Evolutionary conservation across 2,797 vertebrate species (phyloP).

Genomic region (Petrocephalus sullivani): DNA sequence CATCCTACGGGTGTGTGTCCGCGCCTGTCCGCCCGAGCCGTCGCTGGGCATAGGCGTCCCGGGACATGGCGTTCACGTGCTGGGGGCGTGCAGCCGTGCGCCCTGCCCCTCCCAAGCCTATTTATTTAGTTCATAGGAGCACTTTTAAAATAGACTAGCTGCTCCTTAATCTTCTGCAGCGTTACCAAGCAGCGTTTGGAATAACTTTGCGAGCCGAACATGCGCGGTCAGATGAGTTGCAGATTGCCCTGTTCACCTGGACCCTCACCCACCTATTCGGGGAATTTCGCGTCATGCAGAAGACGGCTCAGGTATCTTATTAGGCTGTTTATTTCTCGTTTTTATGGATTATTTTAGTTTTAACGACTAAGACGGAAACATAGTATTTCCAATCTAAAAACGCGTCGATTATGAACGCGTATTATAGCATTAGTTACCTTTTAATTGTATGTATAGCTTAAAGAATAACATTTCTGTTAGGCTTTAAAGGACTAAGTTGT

Average conservation of each 20-base stretch:
- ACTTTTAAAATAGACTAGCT: slow-evolving; percentile 36
- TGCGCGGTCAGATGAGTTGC: slow-evolving; percentile 52
- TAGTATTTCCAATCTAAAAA: not conserved
- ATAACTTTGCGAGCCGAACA: slow-evolving; percentile 18
- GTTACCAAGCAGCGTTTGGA: not conserved
- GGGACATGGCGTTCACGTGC: not conserved
- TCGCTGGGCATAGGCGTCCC: not conserved
- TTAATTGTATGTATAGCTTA: not conserved
- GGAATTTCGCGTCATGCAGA: slow-evolving; percentile 21
- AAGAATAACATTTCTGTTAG: not conserved
- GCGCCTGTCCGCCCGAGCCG: too few species aligned
- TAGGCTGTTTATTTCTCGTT: not conserved
- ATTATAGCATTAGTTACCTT: not conserved
- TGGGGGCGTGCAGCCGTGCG: not conserved
- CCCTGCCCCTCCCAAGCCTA: not conserved
- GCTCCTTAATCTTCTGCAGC: slow-evolving; percentile 27
- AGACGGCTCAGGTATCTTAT: slow-evolving; percentile 44
- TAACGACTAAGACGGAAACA: not conserved
- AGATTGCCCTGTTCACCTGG: slow-evolving; percentile 32
- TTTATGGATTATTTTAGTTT: not conserved
- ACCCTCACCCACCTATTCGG: slow-evolving; percentile 13
- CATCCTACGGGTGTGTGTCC: too few species aligned
- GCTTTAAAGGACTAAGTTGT: not conserved
- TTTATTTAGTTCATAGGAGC: not conserved
- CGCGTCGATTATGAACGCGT: not conserved